Evolutionary conservation across 2,888 invertebrate species (phyloP), one percentile per base, ranked within the genome.

Genomic region (Limenitis camilla): DNA sequence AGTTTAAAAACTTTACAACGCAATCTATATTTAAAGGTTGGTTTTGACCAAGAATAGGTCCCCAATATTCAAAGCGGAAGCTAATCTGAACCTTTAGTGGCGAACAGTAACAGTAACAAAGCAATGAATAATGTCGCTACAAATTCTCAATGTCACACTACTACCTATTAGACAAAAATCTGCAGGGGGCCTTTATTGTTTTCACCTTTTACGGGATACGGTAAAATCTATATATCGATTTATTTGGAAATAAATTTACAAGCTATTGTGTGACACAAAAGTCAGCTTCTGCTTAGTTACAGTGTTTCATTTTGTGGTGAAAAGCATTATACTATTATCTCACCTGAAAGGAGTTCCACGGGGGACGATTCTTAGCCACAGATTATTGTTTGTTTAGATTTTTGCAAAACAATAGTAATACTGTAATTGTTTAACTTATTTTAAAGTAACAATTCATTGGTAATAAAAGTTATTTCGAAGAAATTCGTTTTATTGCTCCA

Each of bases 151-250:
- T 31, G 39, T 51, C 10, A 40, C n/a, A 27, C 9, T n/a, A 40
- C 27, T 8, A 29, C 19, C 19, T 33, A 33, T 19, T 19, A 10
- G 33, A 4, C 33, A 30, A 19, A 28, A 66, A 74, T 73, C 80
- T 65, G 62, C 74, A 63, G 81, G 80, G 72, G 76, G 76, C 70
- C 71, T 65, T 63, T 56, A 74, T 80, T 80, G 79, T 81, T 78
- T 81, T 39, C 71, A 70, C 59, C 73, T 78, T 78, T 73, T 66
- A 40, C 9, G 74, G 77, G 74, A 76, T 71, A 78, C 70, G 72
- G 62, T 68, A 66, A 71, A 74, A 80, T 74, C 71, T 69, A 55
- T 67, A 64, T 53, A 68, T 69, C 71, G 68, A 74, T 67, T 69
- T 73, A 66, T 62, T 70, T 63, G 64, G 69, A 72, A 74, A 72